Base-by-base conservation (phyloP, 92 coral and sea anemone genomes). In the Actinernus sp. region DNA sequence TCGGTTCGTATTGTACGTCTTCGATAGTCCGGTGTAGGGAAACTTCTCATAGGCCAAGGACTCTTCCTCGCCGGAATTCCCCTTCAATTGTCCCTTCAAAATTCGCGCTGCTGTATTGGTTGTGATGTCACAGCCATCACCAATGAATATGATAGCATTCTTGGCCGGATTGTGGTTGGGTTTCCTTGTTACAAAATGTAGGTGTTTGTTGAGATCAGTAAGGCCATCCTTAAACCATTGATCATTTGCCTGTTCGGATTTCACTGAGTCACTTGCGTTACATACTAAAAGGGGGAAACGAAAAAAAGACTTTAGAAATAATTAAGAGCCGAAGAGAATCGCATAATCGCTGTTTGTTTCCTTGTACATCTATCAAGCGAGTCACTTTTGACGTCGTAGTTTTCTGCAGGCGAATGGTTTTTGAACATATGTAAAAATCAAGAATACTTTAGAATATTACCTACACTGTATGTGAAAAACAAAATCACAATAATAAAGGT, bases 81-180 rank as follows among this genome's bases (percentile, higher is more conserved):
- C 65, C 20, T 45, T 62, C 56, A 48, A 58, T 58, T 93, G 98
- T 2, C 98, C 98, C 31, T 93, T 95, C 39, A 80, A 63, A 4
- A 93, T 93, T 26, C 98, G 80, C 9, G 98, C 89, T 9, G 98
- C 96, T 0, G 98, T 93, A 27, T 78, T 80, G 0, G 98, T 89
- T 1, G 90, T 57, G 28, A 93, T 64, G 25, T 91, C 88, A 91
- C 92, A 81, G 6, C 98, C 98, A 67, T 93, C 98, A 8, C 98
- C 98, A 36, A 93, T 38, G 61, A 93, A 93, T 16, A 93, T 25
- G 49, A 89, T 89, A 8, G 79, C 89, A 57, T 93, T 93, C 70
- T 89, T 93, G 0, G 98, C 98, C 0, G 96, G 83, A 6, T 81
- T 55, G 33, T 82, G 76, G 76, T 89, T 89, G 24, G 93, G 91